These are phyloP conservation scores for Leptinotarsa rubiginosa DNA, from an alignment of 2,888 invertebrate genomes.

Conservation along the genomic window DNA sequence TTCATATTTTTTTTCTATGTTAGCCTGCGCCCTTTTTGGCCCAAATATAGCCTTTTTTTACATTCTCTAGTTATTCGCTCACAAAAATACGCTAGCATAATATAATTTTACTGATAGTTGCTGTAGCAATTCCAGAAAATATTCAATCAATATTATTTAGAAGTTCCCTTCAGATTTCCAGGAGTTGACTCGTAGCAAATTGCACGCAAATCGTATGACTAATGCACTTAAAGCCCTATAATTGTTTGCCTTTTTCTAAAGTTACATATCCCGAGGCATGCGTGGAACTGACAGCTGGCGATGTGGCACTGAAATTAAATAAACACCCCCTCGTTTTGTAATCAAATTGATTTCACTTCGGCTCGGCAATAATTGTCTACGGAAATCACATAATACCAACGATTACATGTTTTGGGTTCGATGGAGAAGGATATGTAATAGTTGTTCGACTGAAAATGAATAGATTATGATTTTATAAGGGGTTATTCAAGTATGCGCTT, in stretches of 20 bases:
- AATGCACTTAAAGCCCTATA: constrained; percentile 29
- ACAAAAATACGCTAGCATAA: too few relatives aligned
- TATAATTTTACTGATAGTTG: background rate
- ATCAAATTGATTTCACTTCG: constrained; percentile 44
- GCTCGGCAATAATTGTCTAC: constrained; percentile 43
- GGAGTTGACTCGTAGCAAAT: constrained; percentile 16
- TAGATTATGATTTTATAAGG: constrained; percentile 32
- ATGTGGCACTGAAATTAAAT: constrained; percentile 43
- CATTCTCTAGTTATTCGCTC: too few relatives aligned
- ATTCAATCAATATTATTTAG: background rate
- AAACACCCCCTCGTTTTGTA: constrained; percentile 44
- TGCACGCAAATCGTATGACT: constrained; percentile 29
- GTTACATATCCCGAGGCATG: constrained; percentile 23
- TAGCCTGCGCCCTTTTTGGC: too few relatives aligned
- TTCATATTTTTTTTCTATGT: too few relatives aligned
- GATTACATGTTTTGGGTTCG: constrained; percentile 38
- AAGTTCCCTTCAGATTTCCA: constrained; percentile 4
- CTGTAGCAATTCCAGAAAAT: background rate
- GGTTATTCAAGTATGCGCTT: constrained; percentile 11
- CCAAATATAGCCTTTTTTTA: too few relatives aligned
- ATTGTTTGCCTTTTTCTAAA: constrained; percentile 34
- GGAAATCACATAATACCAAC: constrained; percentile 42
- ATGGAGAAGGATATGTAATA: constrained; percentile 25
- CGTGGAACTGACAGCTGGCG: constrained; percentile 42
- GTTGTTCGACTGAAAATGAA: constrained; percentile 27